Evolutionary conservation across 2,797 vertebrate species (phyloP), one percentile per base, ranked within the genome.

Genomic region (Pseudomugil tenellus): DNA sequence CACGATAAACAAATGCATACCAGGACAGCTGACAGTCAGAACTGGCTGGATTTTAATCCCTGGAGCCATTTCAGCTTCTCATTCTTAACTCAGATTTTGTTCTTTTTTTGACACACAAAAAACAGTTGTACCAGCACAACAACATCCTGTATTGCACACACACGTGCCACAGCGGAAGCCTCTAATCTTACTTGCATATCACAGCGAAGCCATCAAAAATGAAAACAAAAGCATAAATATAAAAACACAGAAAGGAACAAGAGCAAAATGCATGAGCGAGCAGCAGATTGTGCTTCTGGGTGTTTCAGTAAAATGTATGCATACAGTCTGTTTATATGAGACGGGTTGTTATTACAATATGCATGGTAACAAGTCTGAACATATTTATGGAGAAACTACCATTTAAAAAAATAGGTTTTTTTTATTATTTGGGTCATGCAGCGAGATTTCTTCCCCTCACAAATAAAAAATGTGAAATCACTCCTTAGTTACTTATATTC

Each of bases 1-100:
- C 63, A 66, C 81, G 41, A 76, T 89, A 85, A 90, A 89, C 83
- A 89, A 74, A 89, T 46, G 35, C 74, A 83, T 79, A 79, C 66
- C 72, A 77, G 51, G 66, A 65, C 23, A 60, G 63, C 29, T 61
- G 76, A 77, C 63, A 49, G 56, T 67, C 57, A 55, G 54, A 34
- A 46, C 39, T 0, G 39, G 58, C 51, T 63, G 72, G 41, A 76
- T 70, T 64, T 43, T 56, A 21, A 63, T 76, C 26, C 21, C 63
- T 49, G 31, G 19, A 11, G 1, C 8, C 6, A 8, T 39, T 28
- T 56, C 53, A 31, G 54, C 46, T 29, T 32, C 66, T 49, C 53
- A 2, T 41, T 39, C 46, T 35, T 23, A 7, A 17, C 53, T 58
- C 23, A 10, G 28, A 19, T 61, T 67, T 7, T 6, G 5, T 21